Evolutionary conservation across 2,797 vertebrate species (phyloP), one percentile per base, ranked within the genome.

Genomic region (Vultur gryphus): DNA sequence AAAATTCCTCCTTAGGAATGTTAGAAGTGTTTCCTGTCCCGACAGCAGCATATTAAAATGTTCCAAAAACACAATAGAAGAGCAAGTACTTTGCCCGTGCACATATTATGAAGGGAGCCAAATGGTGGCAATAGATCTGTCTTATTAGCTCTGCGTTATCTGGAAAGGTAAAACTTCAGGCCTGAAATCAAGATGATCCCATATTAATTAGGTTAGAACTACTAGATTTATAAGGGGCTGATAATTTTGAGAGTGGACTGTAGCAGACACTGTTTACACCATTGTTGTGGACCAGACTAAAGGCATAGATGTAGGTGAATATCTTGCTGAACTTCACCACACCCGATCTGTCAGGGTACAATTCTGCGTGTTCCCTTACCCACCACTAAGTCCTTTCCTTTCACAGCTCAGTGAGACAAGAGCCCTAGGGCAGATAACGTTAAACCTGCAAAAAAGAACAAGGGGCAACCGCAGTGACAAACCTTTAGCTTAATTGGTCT

Each of bases 21-120:
- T 70, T 96, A 87, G 62, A 93, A 95, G 66, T 89, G 66, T 76
- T 93, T 90, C 66, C 89, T 92, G 46, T 95, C 77, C 43, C 54
- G 46, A 49, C 54, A 89, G 62, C 62, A 57, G 49, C 10, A 31
- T 51, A 41, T 72, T 84, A 61, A 69, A 78, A 82, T 82, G 49
- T 89, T 96, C 58, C 84, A 84, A 46, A 88, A 79, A 17, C 65
- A 78, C 48, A 84, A 29, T 4, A 75, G 64, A 54, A 66, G 19
- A 61, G 41, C 33, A 11, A 73, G 65, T 78, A 13, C 51, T 93
- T 94, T 64, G 49, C 72, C 66, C 28, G 6, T 33, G 8, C 80
- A 49, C 0, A 0, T 49, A 16, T 55, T 81, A 18, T 23, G 43
- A 59, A 81, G 64, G 64, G 84, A 89, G 52, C 25, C 73, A 44